Evolutionary conservation across 2,888 invertebrate genomes (phyloP).

Genomic region (Rhogogaster chlorosoma): DNA sequence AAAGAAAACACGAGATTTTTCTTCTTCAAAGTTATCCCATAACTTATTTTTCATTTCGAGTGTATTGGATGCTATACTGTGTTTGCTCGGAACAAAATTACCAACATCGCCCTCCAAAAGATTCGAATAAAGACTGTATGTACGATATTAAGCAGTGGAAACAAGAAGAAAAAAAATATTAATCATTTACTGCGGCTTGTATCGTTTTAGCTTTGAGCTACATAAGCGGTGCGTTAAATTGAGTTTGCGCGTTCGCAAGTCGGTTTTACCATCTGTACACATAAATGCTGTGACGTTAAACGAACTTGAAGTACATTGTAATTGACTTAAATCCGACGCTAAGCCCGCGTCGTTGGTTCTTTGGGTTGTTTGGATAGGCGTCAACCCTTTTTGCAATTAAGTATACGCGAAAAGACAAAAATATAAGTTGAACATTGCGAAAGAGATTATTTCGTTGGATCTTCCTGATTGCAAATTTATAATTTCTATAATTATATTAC

Average conservation of each 20-base stretch:
- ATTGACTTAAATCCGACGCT: conserved; percentile 5
- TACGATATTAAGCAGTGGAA: background rate
- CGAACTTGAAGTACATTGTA: conserved; percentile 11
- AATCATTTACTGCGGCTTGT: background rate
- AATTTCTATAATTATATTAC: background rate
- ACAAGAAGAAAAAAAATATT: background rate
- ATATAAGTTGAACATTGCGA: background rate
- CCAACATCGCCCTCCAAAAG: background rate
- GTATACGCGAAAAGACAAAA: background rate
- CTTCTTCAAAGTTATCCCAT: background rate
- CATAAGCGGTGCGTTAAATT: conserved; percentile 23
- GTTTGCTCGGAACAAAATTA: background rate
- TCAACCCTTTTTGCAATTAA: background rate
- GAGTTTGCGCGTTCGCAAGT: background rate
- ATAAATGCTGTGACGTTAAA: background rate
- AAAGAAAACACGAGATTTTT: background rate
- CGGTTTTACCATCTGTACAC: background rate
- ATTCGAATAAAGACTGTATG: background rate
- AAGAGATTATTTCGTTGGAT: background rate
- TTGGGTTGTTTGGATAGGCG: conserved; percentile 3
- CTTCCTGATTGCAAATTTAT: background rate
- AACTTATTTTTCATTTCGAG: background rate
- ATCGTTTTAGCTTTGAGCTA: background rate
- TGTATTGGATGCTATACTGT: background rate
- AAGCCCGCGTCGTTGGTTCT: background rate